phyloP scores from a whole-genome alignment of 2,113 vertebrate genomes.

The Sylvilagus bachmani region DNA sequence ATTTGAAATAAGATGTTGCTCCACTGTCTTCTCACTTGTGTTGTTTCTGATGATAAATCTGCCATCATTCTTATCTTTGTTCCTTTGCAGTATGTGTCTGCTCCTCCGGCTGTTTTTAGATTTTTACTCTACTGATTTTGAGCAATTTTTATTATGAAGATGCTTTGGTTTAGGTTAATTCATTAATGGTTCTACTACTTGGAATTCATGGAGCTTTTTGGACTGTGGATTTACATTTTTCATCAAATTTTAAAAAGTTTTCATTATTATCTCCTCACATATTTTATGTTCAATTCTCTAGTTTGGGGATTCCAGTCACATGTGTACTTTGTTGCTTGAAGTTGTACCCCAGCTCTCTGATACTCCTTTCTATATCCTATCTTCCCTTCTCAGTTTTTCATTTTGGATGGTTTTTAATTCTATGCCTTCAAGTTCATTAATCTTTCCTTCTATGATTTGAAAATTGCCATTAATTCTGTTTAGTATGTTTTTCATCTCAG shows the following conservation, averaged over 20 bases:
- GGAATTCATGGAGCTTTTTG: neutral
- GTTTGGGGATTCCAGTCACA: neutral
- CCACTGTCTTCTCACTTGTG: neutral
- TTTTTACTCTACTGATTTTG: neutral
- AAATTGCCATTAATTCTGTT: neutral
- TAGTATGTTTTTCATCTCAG: neutral
- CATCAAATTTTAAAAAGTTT: neutral
- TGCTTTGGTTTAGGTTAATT: neutral
- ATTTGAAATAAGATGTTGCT: neutral
- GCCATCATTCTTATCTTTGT: neutral
- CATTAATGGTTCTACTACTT: neutral
- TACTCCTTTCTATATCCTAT: neutral
- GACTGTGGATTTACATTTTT: neutral
- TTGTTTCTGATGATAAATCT: neutral
- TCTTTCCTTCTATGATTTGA: slow-evolving; percentile 1
- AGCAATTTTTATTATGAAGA: neutral
- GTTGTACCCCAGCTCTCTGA: neutral
- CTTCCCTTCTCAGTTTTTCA: neutral
- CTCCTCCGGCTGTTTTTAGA: neutral
- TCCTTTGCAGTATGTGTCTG: neutral
- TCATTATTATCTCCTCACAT: neutral
- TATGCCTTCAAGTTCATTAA: neutral
- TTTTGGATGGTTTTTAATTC: neutral
- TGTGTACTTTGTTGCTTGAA: neutral
- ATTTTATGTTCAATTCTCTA: neutral